Evolutionary conservation across 2,888 invertebrate genomes (phyloP).

Genomic region (Tupiocoris notatus): DNA sequence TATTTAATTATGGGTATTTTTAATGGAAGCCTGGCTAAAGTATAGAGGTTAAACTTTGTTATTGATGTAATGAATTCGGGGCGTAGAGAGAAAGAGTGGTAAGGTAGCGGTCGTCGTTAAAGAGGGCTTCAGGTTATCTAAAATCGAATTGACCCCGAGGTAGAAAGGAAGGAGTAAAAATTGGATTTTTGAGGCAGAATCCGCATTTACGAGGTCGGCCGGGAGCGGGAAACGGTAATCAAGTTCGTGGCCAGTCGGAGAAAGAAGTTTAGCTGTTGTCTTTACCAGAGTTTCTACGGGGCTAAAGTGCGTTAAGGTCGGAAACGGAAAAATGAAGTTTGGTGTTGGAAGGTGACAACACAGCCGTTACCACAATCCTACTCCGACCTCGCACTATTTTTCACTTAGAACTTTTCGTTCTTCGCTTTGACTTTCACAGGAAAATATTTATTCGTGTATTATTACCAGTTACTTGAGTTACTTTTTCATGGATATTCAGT

Average conservation of each 20-base stretch:
- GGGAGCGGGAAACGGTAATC: background rate
- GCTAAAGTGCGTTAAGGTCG: background rate
- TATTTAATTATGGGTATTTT: background rate
- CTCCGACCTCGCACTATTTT: background rate
- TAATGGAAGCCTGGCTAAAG: background rate
- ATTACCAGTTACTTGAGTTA: no score
- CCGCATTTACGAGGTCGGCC: background rate
- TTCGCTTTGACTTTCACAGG: no score
- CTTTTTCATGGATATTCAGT: no score
- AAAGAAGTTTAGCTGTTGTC: background rate
- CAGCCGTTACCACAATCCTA: no score
- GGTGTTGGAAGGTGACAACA: background rate
- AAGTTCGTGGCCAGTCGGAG: background rate
- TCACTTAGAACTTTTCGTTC: background rate
- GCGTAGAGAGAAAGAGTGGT: background rate
- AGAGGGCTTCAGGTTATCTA: background rate
- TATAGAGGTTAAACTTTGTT: background rate
- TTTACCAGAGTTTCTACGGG: background rate
- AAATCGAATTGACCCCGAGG: background rate
- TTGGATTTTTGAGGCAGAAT: background rate
- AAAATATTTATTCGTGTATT: no score
- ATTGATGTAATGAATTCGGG: background rate
- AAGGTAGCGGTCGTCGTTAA: background rate
- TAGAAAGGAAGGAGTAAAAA: background rate
- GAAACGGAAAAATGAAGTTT: background rate